These are phyloP conservation scores for Vireo griseus DNA, from an alignment of 2,797 vertebrate genomes.

Conservation along the genomic window DNA sequence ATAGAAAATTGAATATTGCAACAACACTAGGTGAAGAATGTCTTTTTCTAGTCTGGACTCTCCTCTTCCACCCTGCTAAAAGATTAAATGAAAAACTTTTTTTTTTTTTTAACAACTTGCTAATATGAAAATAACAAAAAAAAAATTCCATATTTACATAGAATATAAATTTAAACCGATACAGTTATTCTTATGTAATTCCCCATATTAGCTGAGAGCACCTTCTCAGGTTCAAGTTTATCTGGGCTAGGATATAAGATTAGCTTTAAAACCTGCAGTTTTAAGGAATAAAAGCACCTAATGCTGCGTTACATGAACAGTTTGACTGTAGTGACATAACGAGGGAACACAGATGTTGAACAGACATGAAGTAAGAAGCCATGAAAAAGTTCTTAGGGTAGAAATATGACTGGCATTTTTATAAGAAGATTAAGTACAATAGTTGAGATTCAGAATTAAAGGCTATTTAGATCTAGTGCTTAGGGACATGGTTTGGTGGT, in stretches of 20 bases:
- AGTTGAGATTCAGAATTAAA: background rate
- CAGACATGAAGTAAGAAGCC: background rate
- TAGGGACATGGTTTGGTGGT: background rate
- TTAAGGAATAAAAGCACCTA: background rate
- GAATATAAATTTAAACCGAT: background rate
- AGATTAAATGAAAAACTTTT: background rate
- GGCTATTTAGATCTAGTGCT: background rate
- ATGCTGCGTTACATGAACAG: background rate
- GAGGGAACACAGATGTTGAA: background rate
- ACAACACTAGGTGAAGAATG: background rate
- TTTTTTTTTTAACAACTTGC: background rate
- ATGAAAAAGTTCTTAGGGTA: background rate
- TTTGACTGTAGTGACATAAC: background rate
- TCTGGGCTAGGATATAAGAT: background rate
- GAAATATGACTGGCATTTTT: background rate
- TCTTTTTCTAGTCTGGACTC: background rate
- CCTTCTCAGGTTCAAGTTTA: background rate
- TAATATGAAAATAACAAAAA: background rate
- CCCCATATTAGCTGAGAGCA: background rate
- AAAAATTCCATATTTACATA: background rate
- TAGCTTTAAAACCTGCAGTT: background rate
- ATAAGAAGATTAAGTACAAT: background rate
- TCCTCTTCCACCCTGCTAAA: background rate
- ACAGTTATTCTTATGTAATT: background rate
- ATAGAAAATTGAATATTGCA: background rate